A percentile compares a stretch with the other conserved stretches of the same genome.
Evolutionary conservation across 2,113 vertebrate genomes (phyloP).

Genomic region (Megaceryle torquata): DNA sequence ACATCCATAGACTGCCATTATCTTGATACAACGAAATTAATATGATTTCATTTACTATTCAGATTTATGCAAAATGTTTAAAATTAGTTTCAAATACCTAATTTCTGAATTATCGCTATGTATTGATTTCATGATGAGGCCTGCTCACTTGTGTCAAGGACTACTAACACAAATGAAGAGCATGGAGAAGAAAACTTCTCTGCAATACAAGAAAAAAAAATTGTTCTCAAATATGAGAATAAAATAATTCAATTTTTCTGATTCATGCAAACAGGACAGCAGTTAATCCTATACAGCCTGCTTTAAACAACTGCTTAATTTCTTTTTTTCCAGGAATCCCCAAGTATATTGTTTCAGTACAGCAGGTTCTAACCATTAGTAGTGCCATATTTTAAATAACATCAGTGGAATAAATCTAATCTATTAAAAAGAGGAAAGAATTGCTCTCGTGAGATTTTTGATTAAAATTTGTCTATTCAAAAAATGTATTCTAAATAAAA

Average conservation of each 20-base stretch:
- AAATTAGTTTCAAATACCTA: neutral
- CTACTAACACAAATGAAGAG: neutral
- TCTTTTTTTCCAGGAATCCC: neutral
- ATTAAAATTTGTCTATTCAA: neutral
- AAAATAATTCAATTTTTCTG: neutral
- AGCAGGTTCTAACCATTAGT: neutral
- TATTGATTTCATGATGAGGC: neutral
- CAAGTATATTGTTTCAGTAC: neutral
- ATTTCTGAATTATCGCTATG: neutral
- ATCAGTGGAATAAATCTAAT: neutral
- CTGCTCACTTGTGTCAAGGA: neutral
- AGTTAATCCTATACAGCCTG: neutral
- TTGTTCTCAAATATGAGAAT: neutral
- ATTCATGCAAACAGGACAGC: neutral
- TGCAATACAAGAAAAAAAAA: neutral
- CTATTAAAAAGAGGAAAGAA: neutral
- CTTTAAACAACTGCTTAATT: neutral
- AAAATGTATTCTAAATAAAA: neutral
- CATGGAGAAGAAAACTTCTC: neutral
- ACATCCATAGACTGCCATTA: neutral
- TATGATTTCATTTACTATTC: neutral
- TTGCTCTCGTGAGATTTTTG: neutral
- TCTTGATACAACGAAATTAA: neutral
- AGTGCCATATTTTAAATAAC: rapidly evolving
- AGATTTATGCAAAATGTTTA: neutral